phyloP scores from a whole-genome alignment of 2,797 vertebrate genomes.

The Betta splendens region DNA sequence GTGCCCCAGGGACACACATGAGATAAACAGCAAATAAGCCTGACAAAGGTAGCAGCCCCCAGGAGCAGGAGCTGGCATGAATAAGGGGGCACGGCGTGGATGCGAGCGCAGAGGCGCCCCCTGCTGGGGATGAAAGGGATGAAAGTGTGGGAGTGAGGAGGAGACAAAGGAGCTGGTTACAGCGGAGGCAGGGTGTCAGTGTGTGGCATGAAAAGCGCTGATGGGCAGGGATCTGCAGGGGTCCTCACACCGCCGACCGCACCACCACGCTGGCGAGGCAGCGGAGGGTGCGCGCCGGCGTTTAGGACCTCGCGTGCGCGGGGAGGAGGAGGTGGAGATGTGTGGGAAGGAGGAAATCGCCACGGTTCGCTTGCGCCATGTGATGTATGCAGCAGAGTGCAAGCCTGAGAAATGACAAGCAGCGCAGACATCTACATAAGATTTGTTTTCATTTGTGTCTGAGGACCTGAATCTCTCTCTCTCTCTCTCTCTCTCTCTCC shows the following conservation, averaged over 20 bases:
- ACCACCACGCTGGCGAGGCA: slow-evolving; percentile 48
- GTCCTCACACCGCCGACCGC: slow-evolving; percentile 54
- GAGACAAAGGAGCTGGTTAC: slow-evolving; percentile 72
- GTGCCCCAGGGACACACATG: slow-evolving; percentile 60
- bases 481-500: slow-evolving; percentile 25
- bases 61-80: slow-evolving; percentile 55
- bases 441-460: slow-evolving; percentile 41
- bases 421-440: slow-evolving; percentile 23
- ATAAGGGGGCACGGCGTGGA: slow-evolving; percentile 39
- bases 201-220: slow-evolving; percentile 61
- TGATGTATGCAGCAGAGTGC: slow-evolving; percentile 14
- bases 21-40: slow-evolving; percentile 75
- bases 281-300: slow-evolving; percentile 27
- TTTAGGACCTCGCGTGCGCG: slow-evolving; percentile 28
- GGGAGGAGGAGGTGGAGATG: slow-evolving; percentile 36
- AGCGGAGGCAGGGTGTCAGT: slow-evolving; percentile 66
- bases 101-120: slow-evolving; percentile 60
- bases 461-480: slow-evolving; percentile 44
- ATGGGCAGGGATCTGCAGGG: slow-evolving; percentile 43
- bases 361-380: slow-evolving; percentile 24
- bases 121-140: slow-evolving; percentile 61
- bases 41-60: slow-evolving; percentile 68
- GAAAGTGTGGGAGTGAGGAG: slow-evolving; percentile 37
- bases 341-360: slow-evolving; percentile 22
- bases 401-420: background rate